Percentiles rank a stretch among this genome's conserved stretches.
phyloP scores from a whole-genome alignment of 2,113 vertebrate genomes.

The Rhea pennata region DNA sequence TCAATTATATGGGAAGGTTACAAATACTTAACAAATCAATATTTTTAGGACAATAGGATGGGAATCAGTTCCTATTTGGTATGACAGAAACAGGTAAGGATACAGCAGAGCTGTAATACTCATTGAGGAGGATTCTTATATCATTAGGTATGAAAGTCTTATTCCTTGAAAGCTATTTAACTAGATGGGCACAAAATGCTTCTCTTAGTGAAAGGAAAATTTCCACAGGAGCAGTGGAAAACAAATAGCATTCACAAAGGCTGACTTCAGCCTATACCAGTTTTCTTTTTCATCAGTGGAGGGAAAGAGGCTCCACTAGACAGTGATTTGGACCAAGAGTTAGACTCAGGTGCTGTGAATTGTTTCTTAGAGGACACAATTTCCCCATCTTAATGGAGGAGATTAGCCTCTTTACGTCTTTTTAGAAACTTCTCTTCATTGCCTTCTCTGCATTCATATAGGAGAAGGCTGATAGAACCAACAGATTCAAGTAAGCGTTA shows the following conservation, averaged over 20 bases:
- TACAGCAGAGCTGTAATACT: background rate
- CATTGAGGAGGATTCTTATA: background rate
- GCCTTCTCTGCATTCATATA: background rate
- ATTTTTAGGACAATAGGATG: background rate
- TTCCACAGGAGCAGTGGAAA: background rate
- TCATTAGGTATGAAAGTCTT: background rate
- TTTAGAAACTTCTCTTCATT: background rate
- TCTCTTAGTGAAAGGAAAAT: background rate
- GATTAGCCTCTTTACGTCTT: background rate
- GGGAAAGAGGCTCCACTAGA: background rate
- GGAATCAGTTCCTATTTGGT: background rate
- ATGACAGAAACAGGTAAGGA: background rate
- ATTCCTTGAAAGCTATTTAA: background rate
- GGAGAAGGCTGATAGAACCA: background rate
- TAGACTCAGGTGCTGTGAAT: background rate
- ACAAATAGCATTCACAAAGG: background rate
- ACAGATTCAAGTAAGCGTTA: background rate
- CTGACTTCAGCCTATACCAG: background rate
- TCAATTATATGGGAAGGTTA: background rate
- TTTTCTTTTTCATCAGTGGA: background rate
- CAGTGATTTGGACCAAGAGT: background rate
- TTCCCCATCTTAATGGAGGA: background rate
- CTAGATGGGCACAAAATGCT: background rate
- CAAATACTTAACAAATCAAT: background rate
- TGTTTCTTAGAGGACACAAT: background rate